Base-by-base conservation (phyloP, 1,140 invertebrate species). In the Doryteuthis pealeii region DNA sequence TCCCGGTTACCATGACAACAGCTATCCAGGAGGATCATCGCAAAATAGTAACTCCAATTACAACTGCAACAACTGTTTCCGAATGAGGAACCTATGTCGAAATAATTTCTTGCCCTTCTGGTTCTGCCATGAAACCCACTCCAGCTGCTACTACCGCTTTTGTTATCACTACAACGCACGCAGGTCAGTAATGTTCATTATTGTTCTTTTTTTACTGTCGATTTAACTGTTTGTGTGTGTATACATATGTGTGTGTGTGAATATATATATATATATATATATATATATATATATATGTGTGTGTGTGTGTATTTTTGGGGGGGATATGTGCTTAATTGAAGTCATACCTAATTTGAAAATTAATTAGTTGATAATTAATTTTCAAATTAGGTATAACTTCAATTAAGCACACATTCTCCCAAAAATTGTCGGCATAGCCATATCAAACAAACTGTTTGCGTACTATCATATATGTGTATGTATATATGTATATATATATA, bases 121-220 rank as follows among this genome's bases (percentile, higher is more conserved):
- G 54, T 62, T 62, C 18, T 62, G 54, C 54, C 54, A 62, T 22
- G 54, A 62, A 22, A 62, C 54, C 5, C 54, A 62, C 54, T 62
- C 54, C 54, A 62, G 54, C 5, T 62, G 54, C 18, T 62, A 62
- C 54, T 62, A 62, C 26, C 54, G 54, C 10, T 62, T 62, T 28
- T 62, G 54, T 28, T 62, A 62, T 62, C 54, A 62, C 26, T 62
- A 62, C 26, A 62, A 62, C 18, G 26, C 54, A 15, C 18, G 18
- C 6, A 62, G 3, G 26, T 62, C 18, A n/a, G 22, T 62, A 12
- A n/a, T 28, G 22, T 22, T 49, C 22, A 22, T 22, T 1, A 12
- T 49, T 15, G 1, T 49, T 15, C 0, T 1, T 12, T 15, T 0
- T 12, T 49, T 1, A 49, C 12, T 49, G 45, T 15, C 45, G 22